Evolutionary conservation across 2,113 vertebrate genomes (phyloP).

Genomic region (Quiscalus mexicanus): DNA sequence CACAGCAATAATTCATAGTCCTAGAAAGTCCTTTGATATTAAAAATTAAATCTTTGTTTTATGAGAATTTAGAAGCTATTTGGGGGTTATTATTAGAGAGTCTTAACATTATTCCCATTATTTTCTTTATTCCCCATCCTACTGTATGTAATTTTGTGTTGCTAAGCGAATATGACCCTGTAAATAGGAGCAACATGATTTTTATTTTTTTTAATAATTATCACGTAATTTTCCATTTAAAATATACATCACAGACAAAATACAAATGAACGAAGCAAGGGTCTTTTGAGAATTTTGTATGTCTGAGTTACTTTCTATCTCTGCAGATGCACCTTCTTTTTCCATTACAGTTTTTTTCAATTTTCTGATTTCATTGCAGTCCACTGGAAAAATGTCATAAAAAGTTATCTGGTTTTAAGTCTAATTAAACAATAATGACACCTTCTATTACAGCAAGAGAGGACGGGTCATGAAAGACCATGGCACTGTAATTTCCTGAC

Average conservation of each 20-base stretch:
- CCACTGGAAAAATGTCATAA: not conserved
- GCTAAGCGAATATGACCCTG: not conserved
- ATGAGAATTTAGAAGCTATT: not conserved
- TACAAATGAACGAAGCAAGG: not conserved
- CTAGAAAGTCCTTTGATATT: not conserved
- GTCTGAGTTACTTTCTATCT: not conserved
- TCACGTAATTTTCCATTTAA: not conserved
- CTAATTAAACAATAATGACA: not conserved
- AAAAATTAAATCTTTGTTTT: constrained; percentile 35
- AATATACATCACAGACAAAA: not conserved
- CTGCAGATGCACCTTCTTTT: not conserved
- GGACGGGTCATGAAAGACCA: not conserved
- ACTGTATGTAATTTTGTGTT: not conserved
- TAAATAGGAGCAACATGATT: not conserved
- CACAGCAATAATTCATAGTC: not conserved
- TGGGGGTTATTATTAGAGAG: not conserved
- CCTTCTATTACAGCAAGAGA: not conserved
- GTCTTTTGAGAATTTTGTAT: not conserved
- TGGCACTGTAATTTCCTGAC: not conserved
- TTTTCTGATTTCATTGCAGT: not conserved
- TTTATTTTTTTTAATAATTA: not conserved
- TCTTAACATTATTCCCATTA: not conserved
- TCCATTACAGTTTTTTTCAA: not conserved
- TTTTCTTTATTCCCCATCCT: not conserved
- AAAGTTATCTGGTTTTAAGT: not conserved